A percentile compares a stretch with the other conserved stretches of the same genome.
Evolutionary conservation across 1,140 invertebrate genomes (phyloP).

Genomic region (Papilio glaucus): DNA sequence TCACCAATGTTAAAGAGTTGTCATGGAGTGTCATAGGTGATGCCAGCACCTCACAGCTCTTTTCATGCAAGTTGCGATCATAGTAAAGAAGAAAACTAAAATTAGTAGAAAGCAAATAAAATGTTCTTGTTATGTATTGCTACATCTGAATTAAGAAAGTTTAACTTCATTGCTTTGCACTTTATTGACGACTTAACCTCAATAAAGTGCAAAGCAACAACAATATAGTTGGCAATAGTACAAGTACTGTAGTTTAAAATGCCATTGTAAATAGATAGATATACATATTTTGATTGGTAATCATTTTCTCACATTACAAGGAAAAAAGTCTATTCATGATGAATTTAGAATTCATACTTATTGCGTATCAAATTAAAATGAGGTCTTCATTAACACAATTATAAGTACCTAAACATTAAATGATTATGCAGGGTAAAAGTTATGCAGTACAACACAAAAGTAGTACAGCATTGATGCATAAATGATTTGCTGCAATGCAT

Average conservation of each 20-base stretch:
- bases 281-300: not conserved
- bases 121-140: not conserved
- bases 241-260: not conserved
- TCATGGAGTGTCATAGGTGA: not conserved
- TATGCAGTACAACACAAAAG: no score
- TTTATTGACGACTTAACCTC: not conserved
- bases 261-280: not conserved
- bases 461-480: no score
- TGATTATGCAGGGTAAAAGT: no score
- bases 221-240: not conserved
- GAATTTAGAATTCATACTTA: no score
- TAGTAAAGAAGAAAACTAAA: not conserved
- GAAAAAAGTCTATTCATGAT: no score
- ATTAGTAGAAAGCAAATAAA: not conserved
- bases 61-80: not conserved
- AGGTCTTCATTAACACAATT: no score
- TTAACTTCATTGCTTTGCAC: not conserved
- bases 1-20: no score
- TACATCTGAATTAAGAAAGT: not conserved
- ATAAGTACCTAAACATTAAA: no score
- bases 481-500: no score
- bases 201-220: constrained; percentile 1
- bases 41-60: not conserved
- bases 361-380: no score
- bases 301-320: no score